Evolutionary conservation across 2,797 vertebrate genomes (phyloP).

Genomic region (Hapalemur alaotrensis): DNA sequence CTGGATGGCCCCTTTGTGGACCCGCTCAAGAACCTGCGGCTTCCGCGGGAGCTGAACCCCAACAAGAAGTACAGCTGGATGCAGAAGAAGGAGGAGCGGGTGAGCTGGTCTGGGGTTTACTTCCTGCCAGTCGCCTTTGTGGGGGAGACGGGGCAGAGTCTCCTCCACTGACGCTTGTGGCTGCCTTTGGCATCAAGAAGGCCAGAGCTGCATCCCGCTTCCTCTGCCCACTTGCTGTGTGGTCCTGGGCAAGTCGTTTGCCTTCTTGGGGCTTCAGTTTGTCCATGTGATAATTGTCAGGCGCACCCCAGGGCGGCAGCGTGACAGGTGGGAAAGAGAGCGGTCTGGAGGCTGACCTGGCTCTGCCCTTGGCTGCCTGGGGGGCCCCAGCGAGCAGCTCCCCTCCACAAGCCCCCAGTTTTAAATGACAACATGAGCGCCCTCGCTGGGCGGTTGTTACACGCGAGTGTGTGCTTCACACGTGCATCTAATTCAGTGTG

Average conservation of each 20-base stretch:
- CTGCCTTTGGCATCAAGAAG: background rate
- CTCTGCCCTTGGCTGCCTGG: background rate
- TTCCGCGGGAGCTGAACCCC: conserved; percentile 93
- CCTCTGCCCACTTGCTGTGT: accelerated
- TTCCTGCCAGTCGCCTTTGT: background rate
- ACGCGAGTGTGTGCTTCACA: background rate
- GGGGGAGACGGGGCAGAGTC: accelerated
- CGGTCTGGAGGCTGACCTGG: too few relatives aligned
- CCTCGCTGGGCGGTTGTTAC: accelerated
- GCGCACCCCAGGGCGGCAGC: accelerated
- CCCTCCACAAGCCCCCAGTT: background rate
- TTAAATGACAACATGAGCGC: accelerated
- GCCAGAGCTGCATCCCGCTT: background rate
- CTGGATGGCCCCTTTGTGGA: conserved; percentile 89
- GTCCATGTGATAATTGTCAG: accelerated
- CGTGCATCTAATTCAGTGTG: accelerated
- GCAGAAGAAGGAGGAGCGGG: conserved; percentile 95
- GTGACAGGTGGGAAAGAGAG: accelerated
- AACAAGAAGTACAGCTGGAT: conserved; percentile 99
- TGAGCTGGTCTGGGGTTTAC: conserved; percentile 80
- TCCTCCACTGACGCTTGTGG: accelerated
- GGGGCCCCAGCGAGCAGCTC: background rate
- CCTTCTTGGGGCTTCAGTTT: background rate
- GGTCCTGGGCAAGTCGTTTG: background rate
- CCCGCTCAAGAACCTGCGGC: conserved; percentile 90